Evolutionary conservation across 1,140 invertebrate genomes (phyloP).

Genomic region (Zaprionus camerounensis): DNA sequence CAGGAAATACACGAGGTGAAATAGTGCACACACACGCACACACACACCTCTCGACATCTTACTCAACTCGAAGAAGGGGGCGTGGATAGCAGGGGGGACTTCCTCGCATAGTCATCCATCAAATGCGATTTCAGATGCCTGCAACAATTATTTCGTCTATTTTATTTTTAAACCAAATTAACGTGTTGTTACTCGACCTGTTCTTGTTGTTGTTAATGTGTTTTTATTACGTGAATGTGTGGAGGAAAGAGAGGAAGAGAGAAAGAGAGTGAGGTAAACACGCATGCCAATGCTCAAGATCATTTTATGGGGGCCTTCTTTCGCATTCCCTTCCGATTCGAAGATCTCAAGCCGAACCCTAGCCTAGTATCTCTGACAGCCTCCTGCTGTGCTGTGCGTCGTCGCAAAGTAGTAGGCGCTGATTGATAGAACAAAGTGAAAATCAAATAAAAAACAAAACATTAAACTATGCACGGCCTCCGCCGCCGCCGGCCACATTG

Average conservation of each 20-base stretch:
- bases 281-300: conserved; percentile 60
- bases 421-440: conserved; percentile 83
- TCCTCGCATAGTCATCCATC: conserved; percentile 65
- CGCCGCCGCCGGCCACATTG: conserved; percentile 54
- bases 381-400: conserved; percentile 43
- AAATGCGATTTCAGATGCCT: conserved; percentile 66
- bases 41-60: conserved; percentile 48
- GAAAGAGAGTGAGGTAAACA: conserved; percentile 51
- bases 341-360: conserved; percentile 26
- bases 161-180: conserved; percentile 79
- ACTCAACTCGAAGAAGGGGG: conserved; percentile 29
- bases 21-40: conserved; percentile 56
- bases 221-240: conserved; percentile 68
- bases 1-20: conserved; percentile 67
- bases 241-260: background rate
- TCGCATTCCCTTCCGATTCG: conserved; percentile 11
- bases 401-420: conserved; percentile 78
- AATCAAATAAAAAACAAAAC: conserved; percentile 83
- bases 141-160: conserved; percentile 77
- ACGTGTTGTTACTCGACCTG: conserved; percentile 43
- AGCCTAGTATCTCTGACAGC: conserved; percentile 28
- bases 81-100: conserved; percentile 26
- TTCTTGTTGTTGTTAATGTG: conserved; percentile 62
- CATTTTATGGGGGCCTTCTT: conserved; percentile 55
- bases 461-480: conserved; percentile 62